Evolutionary conservation across 2,888 invertebrate species (phyloP), one percentile per base, ranked within the genome.

Genomic region (Andrena camellia): DNA sequence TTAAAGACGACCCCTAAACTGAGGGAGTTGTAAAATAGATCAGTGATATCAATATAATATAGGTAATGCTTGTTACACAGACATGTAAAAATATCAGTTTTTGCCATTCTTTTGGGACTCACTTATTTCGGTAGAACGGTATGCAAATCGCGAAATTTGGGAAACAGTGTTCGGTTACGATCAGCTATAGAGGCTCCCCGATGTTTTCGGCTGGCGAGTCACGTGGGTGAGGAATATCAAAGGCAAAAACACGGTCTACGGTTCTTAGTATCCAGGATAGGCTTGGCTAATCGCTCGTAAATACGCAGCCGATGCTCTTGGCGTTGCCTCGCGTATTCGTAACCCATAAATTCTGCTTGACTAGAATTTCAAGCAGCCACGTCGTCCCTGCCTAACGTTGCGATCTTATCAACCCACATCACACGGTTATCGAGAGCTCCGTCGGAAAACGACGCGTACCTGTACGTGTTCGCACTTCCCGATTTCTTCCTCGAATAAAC

Each of bases 351-450:
- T 42, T 71, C 71, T 69, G 78, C 83, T 77, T 83, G 89, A 83
- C 79, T 80, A 79, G 90, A 90, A 90, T 90, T 86, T 90, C 84
- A 90, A 90, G 75, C 78, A 87, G 83, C 70, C 70, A 67, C 50
- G 70, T 77, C 78, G 70, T 74, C 72, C 60, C 75, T 77, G 63
- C 63, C 72, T 74, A 77, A 73, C 82, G 68, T 77, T 62, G 78
- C 75, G 89, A 90, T 89, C 68, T 87, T 90, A 88, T 90, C 90
- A 71, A 73, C 57, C 66, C 64, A 69, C 50, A 57, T 57, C 66
- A 66, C 82, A 78, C 29, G 62, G 59, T 60, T 59, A 68, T 78
- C 78, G 48, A 73, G 64, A 29, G 69, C 76, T 75, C 63, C 31
- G 69, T 31, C 57, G 63, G 54, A 26, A 48, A 64, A 67, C 79